Evolutionary conservation across 2,888 invertebrate species (phyloP).

Genomic region (Calliopum simillimum): DNA sequence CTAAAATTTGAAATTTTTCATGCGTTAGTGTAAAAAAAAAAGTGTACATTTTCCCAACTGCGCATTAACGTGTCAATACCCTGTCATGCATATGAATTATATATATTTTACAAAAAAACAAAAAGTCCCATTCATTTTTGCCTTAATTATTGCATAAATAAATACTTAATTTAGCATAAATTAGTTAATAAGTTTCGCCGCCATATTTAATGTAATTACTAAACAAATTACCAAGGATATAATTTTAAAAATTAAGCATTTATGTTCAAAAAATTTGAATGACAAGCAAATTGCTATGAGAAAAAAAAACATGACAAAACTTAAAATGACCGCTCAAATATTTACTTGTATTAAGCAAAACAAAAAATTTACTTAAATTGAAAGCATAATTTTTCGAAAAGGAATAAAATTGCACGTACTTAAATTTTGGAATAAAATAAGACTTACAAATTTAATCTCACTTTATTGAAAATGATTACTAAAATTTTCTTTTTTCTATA

Average conservation of each 20-base stretch:
- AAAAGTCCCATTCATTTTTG: constrained; percentile 44
- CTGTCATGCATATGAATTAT: no score
- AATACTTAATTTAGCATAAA: constrained; percentile 50
- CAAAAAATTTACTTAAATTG: constrained; percentile 39
- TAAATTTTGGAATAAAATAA: constrained; percentile 9
- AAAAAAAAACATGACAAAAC: constrained; percentile 16
- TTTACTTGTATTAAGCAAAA: constrained; percentile 28
- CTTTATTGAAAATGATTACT: no score
- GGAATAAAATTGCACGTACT: background rate
- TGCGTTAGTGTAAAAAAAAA: no score
- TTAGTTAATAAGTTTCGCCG: constrained; percentile 9
- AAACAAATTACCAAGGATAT: constrained; percentile 13
- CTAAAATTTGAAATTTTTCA: no score
- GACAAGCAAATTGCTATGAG: background rate
- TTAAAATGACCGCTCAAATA: constrained; percentile 24
- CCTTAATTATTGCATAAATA: constrained; percentile 43
- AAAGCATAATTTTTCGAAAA: constrained; percentile 19
- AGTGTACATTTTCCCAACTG: no score
- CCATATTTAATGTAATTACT: constrained; percentile 25
- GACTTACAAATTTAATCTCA: no score
- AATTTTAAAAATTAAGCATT: background rate
- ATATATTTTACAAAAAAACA: constrained; percentile 38
- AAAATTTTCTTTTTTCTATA: no score
- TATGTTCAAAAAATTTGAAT: constrained; percentile 18
- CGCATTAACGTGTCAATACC: no score